phyloP scores from a whole-genome alignment of 92 coral and sea anemone genomes.

The Hydrozoanthus gracilis region DNA sequence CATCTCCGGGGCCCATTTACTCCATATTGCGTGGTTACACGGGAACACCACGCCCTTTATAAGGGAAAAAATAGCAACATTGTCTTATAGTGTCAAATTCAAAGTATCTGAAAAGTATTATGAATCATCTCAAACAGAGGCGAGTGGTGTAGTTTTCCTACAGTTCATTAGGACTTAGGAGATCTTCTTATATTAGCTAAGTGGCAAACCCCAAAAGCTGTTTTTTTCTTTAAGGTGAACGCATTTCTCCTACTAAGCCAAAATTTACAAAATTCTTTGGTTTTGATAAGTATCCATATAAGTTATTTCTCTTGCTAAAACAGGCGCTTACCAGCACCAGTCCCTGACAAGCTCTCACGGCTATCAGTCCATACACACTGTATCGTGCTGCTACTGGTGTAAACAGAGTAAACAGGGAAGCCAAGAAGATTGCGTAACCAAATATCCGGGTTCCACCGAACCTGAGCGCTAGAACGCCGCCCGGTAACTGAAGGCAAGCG shows the following conservation, averaged over 20 bases:
- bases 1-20: conserved; percentile 90
- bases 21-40: conserved; percentile 94
- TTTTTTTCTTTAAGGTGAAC: no score
- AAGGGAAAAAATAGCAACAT: background rate
- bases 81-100: background rate
- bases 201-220: no score
- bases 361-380: conserved; percentile 85
- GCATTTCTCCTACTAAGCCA: no score
- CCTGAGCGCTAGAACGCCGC: conserved; percentile 84
- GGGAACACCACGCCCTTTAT: conserved; percentile 87
- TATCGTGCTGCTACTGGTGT: conserved; percentile 90
- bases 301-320: background rate
- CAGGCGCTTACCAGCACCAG: conserved; percentile 74
- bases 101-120: no score
- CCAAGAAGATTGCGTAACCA: conserved; percentile 85
- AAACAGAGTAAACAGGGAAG: conserved; percentile 83
- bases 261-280: no score
- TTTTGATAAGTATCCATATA: background rate
- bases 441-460: conserved; percentile 89
- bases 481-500: conserved; percentile 85
- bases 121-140: no score
- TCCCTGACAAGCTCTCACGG: conserved; percentile 85
- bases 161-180: no score
- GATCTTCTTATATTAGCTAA: no score
- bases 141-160: no score